Base-by-base conservation (phyloP, 2,888 invertebrate genomes). In the Drosophila putrida region DNA sequence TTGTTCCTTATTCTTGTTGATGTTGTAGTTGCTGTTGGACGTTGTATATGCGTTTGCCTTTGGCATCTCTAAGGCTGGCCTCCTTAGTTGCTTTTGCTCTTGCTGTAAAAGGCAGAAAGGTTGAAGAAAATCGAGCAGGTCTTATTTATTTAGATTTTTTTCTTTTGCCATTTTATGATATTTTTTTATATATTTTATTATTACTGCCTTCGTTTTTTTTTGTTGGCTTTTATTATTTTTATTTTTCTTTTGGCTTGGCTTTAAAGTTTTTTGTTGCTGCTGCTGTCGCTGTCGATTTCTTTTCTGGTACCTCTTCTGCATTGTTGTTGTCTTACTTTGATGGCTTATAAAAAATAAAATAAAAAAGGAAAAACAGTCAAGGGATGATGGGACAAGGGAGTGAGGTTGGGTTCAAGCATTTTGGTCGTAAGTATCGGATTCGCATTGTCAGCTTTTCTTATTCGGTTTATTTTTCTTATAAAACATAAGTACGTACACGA, bases 361-460 rank as follows among this genome's bases (percentile, higher is more conserved):
- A 50, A 55, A 55, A 51, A 33, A 53, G 20, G 6, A 4, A 20
- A 35, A 13, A 11, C 57, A 58, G 41, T 55, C 62, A 66, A 63
- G 54, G 67, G 58, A 51, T 60, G 58, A 53, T 60, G 25, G 8
- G 5, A 20, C 20, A 5, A 20, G 6, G 20, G 46, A 58, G 33
- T 39, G 35, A 35, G 41, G 33, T 13, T 25, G 60, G 43, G 59
- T 47, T 65, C 58, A 15, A 51, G 72, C 50, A 47, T 58, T 74
- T 76, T 68, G 57, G 71, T 47, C 60, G 65, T 78, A 83, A 82
- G 84, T 89, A 88, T 90, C 86, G 79, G 82, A 86, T 89, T 89
- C 83, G 79, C 84, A 88, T 82, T 89, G 88, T 88, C 86, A 87
- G 81, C 82, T 87, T 85, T 86, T 80, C 83, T 73, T 81, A 68